Percentiles rank a stretch among this genome's conserved stretches.
Conservation (phyloP, 2,797 vertebrate genomes). For the Leontopithecus rosalia region DNA sequence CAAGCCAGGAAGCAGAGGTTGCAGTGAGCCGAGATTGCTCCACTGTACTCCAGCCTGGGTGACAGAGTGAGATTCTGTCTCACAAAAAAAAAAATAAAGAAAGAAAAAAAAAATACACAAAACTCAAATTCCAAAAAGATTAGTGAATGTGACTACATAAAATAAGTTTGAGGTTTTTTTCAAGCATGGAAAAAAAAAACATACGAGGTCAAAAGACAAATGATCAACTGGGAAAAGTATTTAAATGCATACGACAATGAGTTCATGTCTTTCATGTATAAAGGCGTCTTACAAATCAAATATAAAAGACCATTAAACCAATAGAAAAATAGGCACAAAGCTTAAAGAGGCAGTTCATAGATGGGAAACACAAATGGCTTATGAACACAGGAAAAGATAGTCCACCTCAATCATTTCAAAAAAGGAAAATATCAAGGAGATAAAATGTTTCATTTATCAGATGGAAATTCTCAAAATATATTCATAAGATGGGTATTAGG, state of each 20-base stretch:
- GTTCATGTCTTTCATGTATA: constrained; percentile 55
- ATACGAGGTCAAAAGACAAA: constrained; percentile 57
- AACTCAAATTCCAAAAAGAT: constrained; percentile 55
- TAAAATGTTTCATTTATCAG: neutral
- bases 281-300: constrained; percentile 62
- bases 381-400: neutral
- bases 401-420: neutral
- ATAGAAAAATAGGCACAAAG: constrained; percentile 11
- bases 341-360: neutral
- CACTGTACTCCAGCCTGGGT: no score
- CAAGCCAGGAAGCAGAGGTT: no score
- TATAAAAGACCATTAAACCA: constrained; percentile 51
- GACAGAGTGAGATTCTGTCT: no score
- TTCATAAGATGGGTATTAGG: neutral
- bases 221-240: constrained; percentile 54
- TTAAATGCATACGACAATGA: constrained; percentile 53
- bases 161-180: neutral
- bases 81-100: no score
- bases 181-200: neutral
- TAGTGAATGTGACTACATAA: constrained; percentile 7
- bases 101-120: neutral
- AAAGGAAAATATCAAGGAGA: neutral
- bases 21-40: no score
- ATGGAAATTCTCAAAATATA: neutral
- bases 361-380: constrained; percentile 28